Conservation (phyloP, 1,140 invertebrate species). For the Maniola jurtina region DNA sequence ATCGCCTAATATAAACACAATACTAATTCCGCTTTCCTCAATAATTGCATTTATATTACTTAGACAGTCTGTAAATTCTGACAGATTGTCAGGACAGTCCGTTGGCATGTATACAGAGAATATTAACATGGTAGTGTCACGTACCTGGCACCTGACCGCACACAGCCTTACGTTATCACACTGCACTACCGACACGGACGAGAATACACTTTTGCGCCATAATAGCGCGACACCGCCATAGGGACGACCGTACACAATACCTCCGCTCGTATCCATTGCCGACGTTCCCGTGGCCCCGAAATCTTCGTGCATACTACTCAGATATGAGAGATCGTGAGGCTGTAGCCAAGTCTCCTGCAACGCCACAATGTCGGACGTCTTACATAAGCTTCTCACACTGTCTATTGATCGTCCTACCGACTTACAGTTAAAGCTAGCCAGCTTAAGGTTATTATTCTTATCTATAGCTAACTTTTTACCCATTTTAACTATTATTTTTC, state of each 20-base stretch:
- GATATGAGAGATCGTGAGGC: neutral
- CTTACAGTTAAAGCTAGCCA: neutral
- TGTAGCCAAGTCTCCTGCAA: neutral
- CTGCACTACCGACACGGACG: neutral
- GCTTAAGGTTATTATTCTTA: neutral
- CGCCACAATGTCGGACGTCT: neutral
- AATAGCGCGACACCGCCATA: neutral
- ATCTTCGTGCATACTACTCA: neutral
- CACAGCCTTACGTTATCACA: no score
- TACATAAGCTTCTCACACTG: neutral
- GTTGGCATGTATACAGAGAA: neutral
- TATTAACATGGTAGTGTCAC: neutral
- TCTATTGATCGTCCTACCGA: neutral
- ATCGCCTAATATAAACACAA: no score
- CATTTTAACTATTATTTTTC: neutral
- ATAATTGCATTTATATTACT: no score
- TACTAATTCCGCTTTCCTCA: no score
- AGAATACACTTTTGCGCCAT: neutral
- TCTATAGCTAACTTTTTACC: neutral
- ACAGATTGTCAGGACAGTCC: slow-evolving; percentile 1
- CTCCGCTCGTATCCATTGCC: neutral
- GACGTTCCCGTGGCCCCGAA: neutral
- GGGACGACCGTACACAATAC: neutral
- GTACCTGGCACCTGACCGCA: neutral
- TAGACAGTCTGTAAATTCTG: neutral